Evolutionary conservation across 1,140 invertebrate genomes (phyloP), one percentile per base, ranked within the genome.

Genomic region (Rhagoletis zephyria): DNA sequence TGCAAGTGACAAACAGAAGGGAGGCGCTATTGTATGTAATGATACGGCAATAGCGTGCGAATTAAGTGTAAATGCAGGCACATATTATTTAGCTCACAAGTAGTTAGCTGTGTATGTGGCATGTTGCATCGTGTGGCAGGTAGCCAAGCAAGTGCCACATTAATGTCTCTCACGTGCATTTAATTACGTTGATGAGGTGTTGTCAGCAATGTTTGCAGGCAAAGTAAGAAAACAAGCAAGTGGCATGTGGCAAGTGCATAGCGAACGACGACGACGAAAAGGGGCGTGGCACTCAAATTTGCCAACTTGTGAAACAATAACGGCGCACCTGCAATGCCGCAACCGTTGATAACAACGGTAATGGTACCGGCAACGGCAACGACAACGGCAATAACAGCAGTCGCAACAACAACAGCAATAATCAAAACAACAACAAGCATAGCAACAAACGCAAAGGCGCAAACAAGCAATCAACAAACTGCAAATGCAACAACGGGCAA

Each of bases 111-210:
- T 51, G 10, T 56, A n/a, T 51, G 45, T 77, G 16, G 42, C 16
- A 5, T 30, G 74, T 81, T 19, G 74, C 48, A 81, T 30, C 30
- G 30, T 81, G 48, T 56, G 74, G 74, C 74, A 81, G 16, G 74
- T 42, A 81, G 74, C 48, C 48, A 81, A 81, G 48, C 74, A n/a
- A 59, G 14, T 81, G 74, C 16, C 74, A 81, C 48, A 81, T 81
- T 81, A 81, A 81, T 10, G 45, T 56, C 74, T 81, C 74, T 81
- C 74, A 81, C 74, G 74, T 81, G 74, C 74, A 81, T 81, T 81
- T 81, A 81, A 81, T 81, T 81, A 81, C n/a, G 74, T 81, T 81
- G 74, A 81, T 81, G 74, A 81, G 74, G 74, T 81, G 74, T 81
- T 81, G 74, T 81, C 74, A 81, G 48, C 74, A 81, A n/a, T 59